phyloP scores from a whole-genome alignment of 1,140 invertebrate genomes.

The Colletes latitarsis region DNA sequence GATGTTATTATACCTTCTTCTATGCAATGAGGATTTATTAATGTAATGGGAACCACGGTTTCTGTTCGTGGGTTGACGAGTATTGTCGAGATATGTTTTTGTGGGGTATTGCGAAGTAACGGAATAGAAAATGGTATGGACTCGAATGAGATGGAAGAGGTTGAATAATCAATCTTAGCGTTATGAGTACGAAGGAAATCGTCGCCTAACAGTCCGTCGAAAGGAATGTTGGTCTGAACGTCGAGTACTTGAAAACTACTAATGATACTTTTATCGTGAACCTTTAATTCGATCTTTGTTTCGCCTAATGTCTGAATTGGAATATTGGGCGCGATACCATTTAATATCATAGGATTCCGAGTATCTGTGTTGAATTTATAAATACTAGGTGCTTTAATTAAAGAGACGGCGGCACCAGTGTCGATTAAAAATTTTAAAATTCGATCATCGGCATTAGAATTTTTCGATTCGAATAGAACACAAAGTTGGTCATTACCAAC shows the following conservation, averaged over 20 bases:
- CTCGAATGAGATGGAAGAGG: not conserved
- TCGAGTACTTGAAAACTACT: not conserved
- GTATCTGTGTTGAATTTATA: not conserved
- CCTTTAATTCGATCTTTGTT: not conserved
- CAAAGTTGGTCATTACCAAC: not conserved
- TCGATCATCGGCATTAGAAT: too few relatives aligned
- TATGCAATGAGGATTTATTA: not conserved
- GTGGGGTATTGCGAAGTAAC: not conserved
- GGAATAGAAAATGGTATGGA: not conserved
- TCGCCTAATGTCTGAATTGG: not conserved
- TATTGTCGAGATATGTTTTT: not conserved
- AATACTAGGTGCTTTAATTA: not conserved
- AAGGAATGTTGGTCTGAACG: not conserved
- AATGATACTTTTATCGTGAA: not conserved
- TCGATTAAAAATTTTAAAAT: conserved; percentile 3
- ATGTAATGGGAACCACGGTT: not conserved
- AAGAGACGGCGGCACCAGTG: not conserved
- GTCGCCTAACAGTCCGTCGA: conserved; percentile 1
- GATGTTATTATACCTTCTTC: not conserved
- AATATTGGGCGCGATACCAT: not conserved
- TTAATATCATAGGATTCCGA: not conserved
- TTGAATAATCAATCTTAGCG: not conserved
- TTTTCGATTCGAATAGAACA: conserved; percentile 12
- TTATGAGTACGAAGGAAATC: not conserved
- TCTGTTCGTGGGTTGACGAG: not conserved